A percentile compares a stretch with the other conserved stretches of the same genome.
Conservation (phyloP, 2,113 vertebrate species). For the Crocuta crocuta region DNA sequence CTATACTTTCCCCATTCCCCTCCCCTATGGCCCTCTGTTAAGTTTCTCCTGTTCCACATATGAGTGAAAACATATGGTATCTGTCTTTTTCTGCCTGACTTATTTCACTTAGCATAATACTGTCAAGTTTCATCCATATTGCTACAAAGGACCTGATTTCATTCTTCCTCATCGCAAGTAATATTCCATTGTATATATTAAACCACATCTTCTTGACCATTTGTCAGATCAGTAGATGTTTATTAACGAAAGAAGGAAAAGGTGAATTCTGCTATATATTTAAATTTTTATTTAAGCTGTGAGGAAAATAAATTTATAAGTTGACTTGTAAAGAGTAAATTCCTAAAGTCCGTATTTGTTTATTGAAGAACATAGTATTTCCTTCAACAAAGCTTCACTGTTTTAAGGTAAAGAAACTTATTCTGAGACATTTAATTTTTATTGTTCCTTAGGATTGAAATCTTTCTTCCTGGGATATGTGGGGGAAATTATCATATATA, state of each 20-base stretch:
- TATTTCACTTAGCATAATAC: too few relatives aligned
- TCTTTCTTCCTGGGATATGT: background rate
- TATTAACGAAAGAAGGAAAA: background rate
- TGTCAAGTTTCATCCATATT: too few relatives aligned
- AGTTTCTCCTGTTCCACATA: too few relatives aligned
- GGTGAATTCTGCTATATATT: background rate
- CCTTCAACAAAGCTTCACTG: background rate
- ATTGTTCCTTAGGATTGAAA: background rate
- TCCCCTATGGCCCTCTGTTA: too few relatives aligned
- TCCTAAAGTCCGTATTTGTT: background rate
- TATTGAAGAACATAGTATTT: background rate
- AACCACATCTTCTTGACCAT: too few relatives aligned
- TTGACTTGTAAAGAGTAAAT: background rate
- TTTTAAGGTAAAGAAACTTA: background rate
- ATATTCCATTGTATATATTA: too few relatives aligned
- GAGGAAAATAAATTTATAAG: background rate
- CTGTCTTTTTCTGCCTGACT: too few relatives aligned
- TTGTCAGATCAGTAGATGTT: background rate
- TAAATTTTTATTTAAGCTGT: background rate
- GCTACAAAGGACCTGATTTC: too few relatives aligned
- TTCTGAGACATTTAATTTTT: background rate
- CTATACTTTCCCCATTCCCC: too few relatives aligned
- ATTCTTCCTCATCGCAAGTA: too few relatives aligned
- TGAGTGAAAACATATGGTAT: too few relatives aligned
- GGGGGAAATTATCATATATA: background rate